Evolutionary conservation across 2,113 vertebrate genomes (phyloP), one percentile per base, ranked within the genome.

Genomic region (Numida meleagris): DNA sequence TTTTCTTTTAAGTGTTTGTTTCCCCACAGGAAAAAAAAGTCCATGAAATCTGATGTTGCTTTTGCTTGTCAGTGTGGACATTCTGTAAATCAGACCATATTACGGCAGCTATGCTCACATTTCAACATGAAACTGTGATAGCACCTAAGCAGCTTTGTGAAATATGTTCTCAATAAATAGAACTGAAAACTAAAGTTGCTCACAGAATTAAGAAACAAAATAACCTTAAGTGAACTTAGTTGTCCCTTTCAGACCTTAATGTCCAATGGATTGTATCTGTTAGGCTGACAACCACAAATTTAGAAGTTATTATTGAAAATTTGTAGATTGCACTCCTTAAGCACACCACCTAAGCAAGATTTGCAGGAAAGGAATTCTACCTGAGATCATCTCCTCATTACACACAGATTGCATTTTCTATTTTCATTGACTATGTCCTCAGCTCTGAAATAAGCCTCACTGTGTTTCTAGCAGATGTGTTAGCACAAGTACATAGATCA

Each of bases 41-140:
- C 71, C 42, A 80, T 96, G 71, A 96, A 89, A 93, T 89, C 86
- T 90, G 80, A 62, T 95, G 86, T 77, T 96, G 67, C 71, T 96
- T 84, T 76, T 72, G 42, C 83, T 94, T 89, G 86, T 93, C 77
- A 48, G 93, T 31, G 1, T 58, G 70, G 77, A 82, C 90, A 48
- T 29, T 84, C 89, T 89, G 83, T 96, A 96, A 96, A 96, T 96
- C 96, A 94, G 62, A n/a, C 40, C 62, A 62, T 62, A 42, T 34
- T 87, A 84, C 58, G 48, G 57, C 70, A 90, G 43, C 89, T 68
- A 5, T 79, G 89, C 79, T 73, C 89, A 57, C 77, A 61, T 79
- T 92, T 92, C 90, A 79, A 89, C 90, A 87, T 82, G 73, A 93
- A 96, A 83, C 42, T 31, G 29, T 86, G 90, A 27, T 92, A 91